Conservation (phyloP, 2,797 vertebrate genomes). For the Megaceryle alcyon region DNA sequence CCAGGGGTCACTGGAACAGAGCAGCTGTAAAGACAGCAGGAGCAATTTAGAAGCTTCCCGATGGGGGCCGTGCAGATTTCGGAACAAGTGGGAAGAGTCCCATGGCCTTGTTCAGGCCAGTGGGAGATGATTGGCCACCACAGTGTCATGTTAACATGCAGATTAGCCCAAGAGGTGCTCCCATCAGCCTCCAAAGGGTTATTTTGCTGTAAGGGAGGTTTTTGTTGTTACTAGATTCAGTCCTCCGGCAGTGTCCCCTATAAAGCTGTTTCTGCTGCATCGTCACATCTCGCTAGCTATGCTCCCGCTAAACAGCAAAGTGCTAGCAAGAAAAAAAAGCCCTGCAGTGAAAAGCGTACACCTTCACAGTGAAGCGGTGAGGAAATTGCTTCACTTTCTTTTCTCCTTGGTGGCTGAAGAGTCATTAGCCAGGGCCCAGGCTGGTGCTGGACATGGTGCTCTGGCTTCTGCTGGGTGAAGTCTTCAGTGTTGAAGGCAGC, state of each 20-base stretch:
- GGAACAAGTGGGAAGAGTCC: slow-evolving; percentile 77
- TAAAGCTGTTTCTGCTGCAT: background rate
- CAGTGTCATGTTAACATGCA: slow-evolving; percentile 71
- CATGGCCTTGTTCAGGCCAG: slow-evolving; percentile 66
- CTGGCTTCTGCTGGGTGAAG: background rate
- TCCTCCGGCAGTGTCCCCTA: background rate
- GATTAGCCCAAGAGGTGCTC: slow-evolving; percentile 48
- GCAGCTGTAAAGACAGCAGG: slow-evolving; percentile 86
- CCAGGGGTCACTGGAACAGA: slow-evolving; percentile 82
- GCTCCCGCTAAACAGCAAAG: background rate
- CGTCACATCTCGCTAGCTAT: background rate
- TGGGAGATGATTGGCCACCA: slow-evolving; percentile 51
- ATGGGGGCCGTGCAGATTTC: slow-evolving; percentile 61
- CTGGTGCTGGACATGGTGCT: background rate
- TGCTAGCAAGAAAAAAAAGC: background rate
- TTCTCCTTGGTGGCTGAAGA: background rate
- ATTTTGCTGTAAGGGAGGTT: slow-evolving; percentile 26
- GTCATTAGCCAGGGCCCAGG: background rate
- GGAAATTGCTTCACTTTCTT: background rate
- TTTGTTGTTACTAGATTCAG: background rate
- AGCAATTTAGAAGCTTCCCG: slow-evolving; percentile 75
- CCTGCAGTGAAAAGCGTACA: background rate
- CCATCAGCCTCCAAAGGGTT: background rate
- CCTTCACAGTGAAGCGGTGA: background rate
- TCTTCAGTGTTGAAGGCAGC: background rate